Conservation (phyloP, 64 coral and sea anemone species). For the Montipora efflorescens region DNA sequence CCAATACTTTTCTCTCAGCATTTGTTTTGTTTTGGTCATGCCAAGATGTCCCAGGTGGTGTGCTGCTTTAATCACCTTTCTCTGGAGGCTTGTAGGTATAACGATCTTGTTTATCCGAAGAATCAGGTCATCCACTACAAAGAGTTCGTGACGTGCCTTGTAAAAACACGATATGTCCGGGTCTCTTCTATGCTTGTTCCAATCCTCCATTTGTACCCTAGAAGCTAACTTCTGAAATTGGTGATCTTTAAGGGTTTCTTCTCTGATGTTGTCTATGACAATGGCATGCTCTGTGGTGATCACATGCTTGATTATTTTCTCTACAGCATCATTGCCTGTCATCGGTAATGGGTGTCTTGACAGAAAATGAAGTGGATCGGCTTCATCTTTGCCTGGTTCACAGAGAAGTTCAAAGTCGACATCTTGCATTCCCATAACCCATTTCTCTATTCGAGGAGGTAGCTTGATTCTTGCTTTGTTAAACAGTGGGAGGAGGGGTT, state of each 20-base stretch:
- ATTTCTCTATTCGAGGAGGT: slow-evolving; percentile 59
- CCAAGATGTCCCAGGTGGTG: slow-evolving; percentile 57
- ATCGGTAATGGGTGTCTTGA: slow-evolving; percentile 66
- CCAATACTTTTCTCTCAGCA: slow-evolving; percentile 59
- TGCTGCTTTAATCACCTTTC: slow-evolving; percentile 20
- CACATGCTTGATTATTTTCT: slow-evolving; percentile 44
- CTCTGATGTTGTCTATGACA: slow-evolving; percentile 30
- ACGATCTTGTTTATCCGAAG: slow-evolving; percentile 23
- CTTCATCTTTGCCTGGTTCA: slow-evolving; percentile 46
- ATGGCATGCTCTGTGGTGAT: slow-evolving; percentile 13
- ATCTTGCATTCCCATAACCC: slow-evolving; percentile 59
- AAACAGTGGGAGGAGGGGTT: slow-evolving; percentile 50
- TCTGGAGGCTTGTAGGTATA: slow-evolving; percentile 27
- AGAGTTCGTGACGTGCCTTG: neutral
- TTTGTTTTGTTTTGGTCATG: slow-evolving; percentile 65
- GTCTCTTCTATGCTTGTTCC: slow-evolving; percentile 15
- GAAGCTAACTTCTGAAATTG: slow-evolving; percentile 47
- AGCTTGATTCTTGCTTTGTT: slow-evolving; percentile 51
- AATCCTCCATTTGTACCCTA: slow-evolving; percentile 4
- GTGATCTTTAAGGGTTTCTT: neutral
- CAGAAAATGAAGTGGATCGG: slow-evolving; percentile 47
- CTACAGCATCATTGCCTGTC: slow-evolving; percentile 10
- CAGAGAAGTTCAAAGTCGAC: slow-evolving; percentile 55
- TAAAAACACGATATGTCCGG: slow-evolving; percentile 5
- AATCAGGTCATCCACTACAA: neutral